Percentiles rank a stretch among this genome's conserved stretches.
These are phyloP conservation scores for Cettia cetti DNA, from an alignment of 2,113 vertebrate species.

Conservation along the genomic window DNA sequence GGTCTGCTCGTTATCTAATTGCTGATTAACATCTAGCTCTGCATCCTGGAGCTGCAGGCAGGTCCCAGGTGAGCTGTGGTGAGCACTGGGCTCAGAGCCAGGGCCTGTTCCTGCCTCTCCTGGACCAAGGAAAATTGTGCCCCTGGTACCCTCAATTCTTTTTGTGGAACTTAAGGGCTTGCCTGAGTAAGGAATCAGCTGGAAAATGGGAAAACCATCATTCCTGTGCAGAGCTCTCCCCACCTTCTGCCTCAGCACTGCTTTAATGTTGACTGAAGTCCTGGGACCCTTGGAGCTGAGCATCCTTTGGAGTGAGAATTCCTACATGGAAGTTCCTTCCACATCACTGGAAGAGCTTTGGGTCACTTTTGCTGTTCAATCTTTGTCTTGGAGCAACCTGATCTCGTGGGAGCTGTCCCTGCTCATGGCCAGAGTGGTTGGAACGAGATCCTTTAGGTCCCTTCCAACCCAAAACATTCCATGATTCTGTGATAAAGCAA, in stretches of 20 bases:
- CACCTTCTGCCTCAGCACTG: neutral
- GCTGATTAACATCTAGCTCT: neutral
- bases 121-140: neutral
- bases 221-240: neutral
- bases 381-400: neutral
- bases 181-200: neutral
- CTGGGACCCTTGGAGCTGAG: neutral
- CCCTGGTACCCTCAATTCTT: neutral
- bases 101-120: neutral
- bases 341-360: neutral
- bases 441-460: neutral
- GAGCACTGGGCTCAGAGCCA: neutral
- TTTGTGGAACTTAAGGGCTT: neutral
- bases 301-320: neutral
- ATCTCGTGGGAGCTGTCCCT: neutral
- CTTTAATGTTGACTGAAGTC: neutral
- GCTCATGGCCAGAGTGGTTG: neutral
- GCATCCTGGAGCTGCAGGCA: neutral
- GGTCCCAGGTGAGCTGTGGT: neutral
- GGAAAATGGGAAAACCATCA: neutral
- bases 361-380: neutral
- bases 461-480: neutral
- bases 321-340: neutral
- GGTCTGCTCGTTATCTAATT: neutral
- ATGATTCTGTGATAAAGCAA: neutral